Percentiles rank a stretch among this genome's conserved stretches.
phyloP scores from a whole-genome alignment of 2,888 invertebrate genomes.

The Cosmopolites sordidus region DNA sequence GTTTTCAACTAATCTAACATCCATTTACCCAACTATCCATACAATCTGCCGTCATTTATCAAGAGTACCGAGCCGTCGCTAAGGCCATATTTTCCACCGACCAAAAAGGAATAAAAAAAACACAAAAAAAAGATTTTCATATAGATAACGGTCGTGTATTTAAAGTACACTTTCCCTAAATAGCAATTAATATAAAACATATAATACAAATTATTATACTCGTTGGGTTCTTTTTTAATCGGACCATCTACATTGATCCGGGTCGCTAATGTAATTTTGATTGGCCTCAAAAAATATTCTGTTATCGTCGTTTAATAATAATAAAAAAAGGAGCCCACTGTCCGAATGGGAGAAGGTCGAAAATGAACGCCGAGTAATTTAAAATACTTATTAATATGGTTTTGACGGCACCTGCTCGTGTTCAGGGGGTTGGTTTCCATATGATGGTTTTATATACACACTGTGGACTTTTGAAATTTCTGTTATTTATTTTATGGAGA shows the following conservation, averaged over 20 bases:
- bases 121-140: conserved; percentile 11
- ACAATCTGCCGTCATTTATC: conserved; percentile 26
- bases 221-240: conserved; percentile 13
- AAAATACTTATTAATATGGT: too few species aligned
- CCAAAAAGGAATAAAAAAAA: not conserved
- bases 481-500: too few species aligned
- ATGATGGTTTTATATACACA: too few species aligned
- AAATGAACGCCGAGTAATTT: too few species aligned
- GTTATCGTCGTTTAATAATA: conserved; percentile 30
- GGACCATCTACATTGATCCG: conserved; percentile 20
- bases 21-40: conserved; percentile 24
- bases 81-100: not conserved
- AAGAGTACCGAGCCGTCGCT: conserved; percentile 3
- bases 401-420: too few species aligned
- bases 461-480: too few species aligned
- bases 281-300: conserved; percentile 30
- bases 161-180: conserved; percentile 21
- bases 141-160: conserved; percentile 17
- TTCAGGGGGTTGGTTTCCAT: too few species aligned
- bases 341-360: too few species aligned
- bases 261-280: conserved; percentile 33
- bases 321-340: conserved; percentile 2
- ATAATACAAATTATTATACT: conserved; percentile 24
- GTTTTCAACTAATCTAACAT: conserved; percentile 1
- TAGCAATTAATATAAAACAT: conserved; percentile 28